phyloP scores from a whole-genome alignment of 2,113 vertebrate genomes.

The Machaerirhynchus nigripectus region DNA sequence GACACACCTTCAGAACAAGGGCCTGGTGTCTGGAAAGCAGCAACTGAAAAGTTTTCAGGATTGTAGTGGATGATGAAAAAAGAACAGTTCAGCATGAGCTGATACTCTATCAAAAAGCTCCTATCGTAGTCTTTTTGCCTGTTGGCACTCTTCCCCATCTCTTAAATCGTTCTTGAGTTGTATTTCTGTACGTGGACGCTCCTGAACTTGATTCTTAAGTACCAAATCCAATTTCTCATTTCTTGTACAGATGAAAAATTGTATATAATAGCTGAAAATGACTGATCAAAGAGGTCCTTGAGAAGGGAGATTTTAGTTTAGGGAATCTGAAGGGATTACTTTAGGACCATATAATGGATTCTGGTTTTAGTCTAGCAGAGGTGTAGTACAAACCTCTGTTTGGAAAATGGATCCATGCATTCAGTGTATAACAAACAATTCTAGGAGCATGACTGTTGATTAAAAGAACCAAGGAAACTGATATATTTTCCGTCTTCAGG shows the following conservation, averaged over 20 bases:
- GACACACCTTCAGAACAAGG: not conserved
- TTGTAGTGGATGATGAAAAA: not conserved
- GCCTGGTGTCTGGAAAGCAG: not conserved
- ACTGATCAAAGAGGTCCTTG: not conserved
- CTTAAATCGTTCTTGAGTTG: not conserved
- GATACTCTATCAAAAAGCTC: not conserved
- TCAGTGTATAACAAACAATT: not conserved
- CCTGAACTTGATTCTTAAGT: not conserved
- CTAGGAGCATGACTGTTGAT: not conserved
- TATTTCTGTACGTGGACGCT: not conserved
- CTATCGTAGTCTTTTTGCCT: not conserved
- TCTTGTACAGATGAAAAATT: not conserved
- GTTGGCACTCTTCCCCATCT: not conserved
- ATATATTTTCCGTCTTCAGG: not conserved
- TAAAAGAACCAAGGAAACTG: not conserved
- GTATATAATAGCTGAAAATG: not conserved
- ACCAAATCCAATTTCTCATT: not conserved
- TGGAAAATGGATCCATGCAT: not conserved
- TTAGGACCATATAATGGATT: not conserved
- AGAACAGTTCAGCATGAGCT: not conserved
- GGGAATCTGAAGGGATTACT: not conserved
- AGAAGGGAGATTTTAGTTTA: not conserved
- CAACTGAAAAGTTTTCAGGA: not conserved
- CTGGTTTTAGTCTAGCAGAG: not conserved
- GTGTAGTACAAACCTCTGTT: not conserved